These are phyloP conservation scores for Gymnodraco acuticeps DNA, from an alignment of 2,797 vertebrate species.

Conservation along the genomic window DNA sequence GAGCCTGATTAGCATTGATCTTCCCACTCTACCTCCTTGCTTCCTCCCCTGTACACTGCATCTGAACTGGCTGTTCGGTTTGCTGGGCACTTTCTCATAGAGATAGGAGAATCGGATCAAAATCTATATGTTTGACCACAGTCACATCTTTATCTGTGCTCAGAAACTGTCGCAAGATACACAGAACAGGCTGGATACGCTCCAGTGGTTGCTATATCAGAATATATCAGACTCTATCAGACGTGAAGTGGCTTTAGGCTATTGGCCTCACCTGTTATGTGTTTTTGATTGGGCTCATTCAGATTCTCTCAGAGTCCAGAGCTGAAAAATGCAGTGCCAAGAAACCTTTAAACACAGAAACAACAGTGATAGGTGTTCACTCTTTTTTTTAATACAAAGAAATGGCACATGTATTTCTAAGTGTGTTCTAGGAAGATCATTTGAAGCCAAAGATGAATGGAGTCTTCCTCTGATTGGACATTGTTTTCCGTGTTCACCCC, in stretches of 20 bases:
- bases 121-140: slow-evolving; percentile 47
- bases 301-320: slow-evolving; percentile 20
- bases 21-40: slow-evolving; percentile 21
- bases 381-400: neutral
- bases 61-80: slow-evolving; percentile 15
- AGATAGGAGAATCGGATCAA: slow-evolving; percentile 35
- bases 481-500: too few species aligned
- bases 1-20: slow-evolving; percentile 69
- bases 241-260: slow-evolving; percentile 3
- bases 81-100: slow-evolving; percentile 30
- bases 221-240: slow-evolving; percentile 1
- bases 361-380: neutral
- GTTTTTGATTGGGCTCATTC: slow-evolving; percentile 21
- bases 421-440: neutral
- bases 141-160: slow-evolving; percentile 54
- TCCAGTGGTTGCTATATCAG: slow-evolving; percentile 23
- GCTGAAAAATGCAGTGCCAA: slow-evolving; percentile 8
- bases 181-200: slow-evolving; percentile 8
- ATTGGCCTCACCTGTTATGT: slow-evolving; percentile 7
- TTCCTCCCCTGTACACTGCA: neutral
- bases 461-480: too few species aligned
- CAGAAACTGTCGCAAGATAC: slow-evolving; percentile 25
- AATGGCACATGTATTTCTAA: neutral
- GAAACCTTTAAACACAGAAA: slow-evolving; percentile 13
- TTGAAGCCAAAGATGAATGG: neutral